Evolutionary conservation across 2,113 vertebrate species (phyloP), one percentile per base, ranked within the genome.

Genomic region (Oryctolagus cuniculus): DNA sequence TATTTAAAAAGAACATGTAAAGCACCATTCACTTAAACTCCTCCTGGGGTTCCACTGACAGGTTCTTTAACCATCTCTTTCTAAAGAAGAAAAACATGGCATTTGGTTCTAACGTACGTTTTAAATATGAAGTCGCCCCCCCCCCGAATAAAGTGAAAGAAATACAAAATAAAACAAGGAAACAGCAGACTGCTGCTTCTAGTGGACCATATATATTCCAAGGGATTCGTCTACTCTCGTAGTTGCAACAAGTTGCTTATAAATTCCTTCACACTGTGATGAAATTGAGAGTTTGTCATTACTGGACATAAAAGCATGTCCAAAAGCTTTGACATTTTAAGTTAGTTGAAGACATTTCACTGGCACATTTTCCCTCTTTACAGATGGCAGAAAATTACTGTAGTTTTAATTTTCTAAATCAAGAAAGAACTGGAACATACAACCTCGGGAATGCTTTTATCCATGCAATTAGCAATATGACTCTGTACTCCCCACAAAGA

Each of bases 11-110:
- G 78, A 95, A 91, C 92, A 75, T 44, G 77, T 75, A 55, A 90
- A 92, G 24, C 66, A 90, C n/a, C 25, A 77, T 77, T 69, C 10
- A 61, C 61, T 94, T 88, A 94, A 87, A 86, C 36, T 17, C 44
- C 89, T 94, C 87, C 85, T 86, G 64, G 93, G 94, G 89, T 96
- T 97, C 94, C 96, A 96, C 95, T 98, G 96, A 94, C 94, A 77
- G 91, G 87, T 96, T 89, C 85, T 96, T 95, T 96, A 93, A 97
- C 92, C 93, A 78, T 87, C 85, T 96, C 75, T 92, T 89, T 82
- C 93, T 81, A 89, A 98, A 97, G 97, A 98, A 98, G 97, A 97
- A 98, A 97, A 97, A 97, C 78, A 79, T 87, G 96, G 96, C 24
- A 24, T 87, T 98, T 97, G 97, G 95, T 91, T 69, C 53, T 58